Percentiles rank a stretch among this genome's conserved stretches.
Evolutionary conservation across 2,888 invertebrate genomes (phyloP).

Genomic region (Tyria jacobaeae): DNA sequence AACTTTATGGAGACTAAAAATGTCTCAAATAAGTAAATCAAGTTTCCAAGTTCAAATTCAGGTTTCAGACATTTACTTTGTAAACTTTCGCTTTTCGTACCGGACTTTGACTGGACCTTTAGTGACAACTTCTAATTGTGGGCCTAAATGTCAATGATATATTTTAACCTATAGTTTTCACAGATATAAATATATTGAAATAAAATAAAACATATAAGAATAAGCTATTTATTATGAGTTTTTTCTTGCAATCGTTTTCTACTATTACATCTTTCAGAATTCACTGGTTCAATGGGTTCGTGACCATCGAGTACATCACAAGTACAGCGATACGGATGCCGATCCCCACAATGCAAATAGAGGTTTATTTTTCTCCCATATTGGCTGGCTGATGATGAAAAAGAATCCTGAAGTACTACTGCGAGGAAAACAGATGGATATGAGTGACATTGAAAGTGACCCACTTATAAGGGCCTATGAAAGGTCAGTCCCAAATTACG

Average conservation of each 20-base stretch:
- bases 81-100: too few relatives aligned
- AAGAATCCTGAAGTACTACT: constrained; percentile 93
- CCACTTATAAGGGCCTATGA: constrained; percentile 91
- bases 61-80: background rate
- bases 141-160: too few relatives aligned
- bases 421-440: constrained; percentile 91
- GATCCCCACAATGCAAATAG: constrained; percentile 94
- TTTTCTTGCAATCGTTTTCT: background rate
- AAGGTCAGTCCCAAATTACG: constrained; percentile 81
- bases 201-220: too few relatives aligned
- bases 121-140: too few relatives aligned
- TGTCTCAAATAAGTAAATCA: constrained; percentile 13
- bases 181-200: too few relatives aligned
- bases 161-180: too few relatives aligned
- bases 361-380: constrained; percentile 96
- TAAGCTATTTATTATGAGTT: too few relatives aligned
- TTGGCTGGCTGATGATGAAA: constrained; percentile 94
- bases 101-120: too few relatives aligned
- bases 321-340: constrained; percentile 93
- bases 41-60: constrained; percentile 12
- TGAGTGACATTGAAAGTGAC: constrained; percentile 91
- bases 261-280: constrained; percentile 60
- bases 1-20: background rate
- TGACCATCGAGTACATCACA: constrained; percentile 92
- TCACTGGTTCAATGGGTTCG: constrained; percentile 87